These are phyloP conservation scores for Apocrypta bakeri DNA, from an alignment of 1,140 invertebrate genomes.

Conservation along the genomic window DNA sequence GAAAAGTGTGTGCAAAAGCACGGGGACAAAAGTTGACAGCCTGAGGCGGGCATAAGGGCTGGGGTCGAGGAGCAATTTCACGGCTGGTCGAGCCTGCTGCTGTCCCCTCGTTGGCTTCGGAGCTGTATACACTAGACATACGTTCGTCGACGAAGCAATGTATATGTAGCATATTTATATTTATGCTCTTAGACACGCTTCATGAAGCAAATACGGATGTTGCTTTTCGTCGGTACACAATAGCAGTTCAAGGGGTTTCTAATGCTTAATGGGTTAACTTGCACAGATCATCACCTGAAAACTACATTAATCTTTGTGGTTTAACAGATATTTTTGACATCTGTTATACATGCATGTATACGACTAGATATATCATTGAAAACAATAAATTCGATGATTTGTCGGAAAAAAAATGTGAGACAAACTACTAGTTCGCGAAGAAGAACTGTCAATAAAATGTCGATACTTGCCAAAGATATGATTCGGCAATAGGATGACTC, in stretches of 20 bases:
- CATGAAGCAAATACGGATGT: conserved; percentile 29
- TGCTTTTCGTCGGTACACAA: neutral
- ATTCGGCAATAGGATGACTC: conserved; percentile 3
- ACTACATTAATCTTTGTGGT: neutral
- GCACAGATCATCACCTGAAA: neutral
- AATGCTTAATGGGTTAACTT: neutral
- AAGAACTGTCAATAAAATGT: neutral
- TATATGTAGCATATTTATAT: conserved; percentile 60
- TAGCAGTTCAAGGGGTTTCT: neutral
- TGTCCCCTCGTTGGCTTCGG: neutral
- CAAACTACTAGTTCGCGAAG: neutral
- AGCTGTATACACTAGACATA: conserved; percentile 3
- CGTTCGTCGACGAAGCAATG: conserved; percentile 31
- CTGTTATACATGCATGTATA: neutral
- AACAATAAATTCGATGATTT: too few species aligned
- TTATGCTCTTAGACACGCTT: conserved; percentile 61
- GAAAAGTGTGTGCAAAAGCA: neutral
- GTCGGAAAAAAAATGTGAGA: neutral
- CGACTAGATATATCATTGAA: neutral
- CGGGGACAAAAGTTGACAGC: conserved; percentile 35
- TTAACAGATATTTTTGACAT: neutral
- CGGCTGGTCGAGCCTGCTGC: conserved; percentile 53
- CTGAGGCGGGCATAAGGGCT: conserved; percentile 34
- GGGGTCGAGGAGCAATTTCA: conserved; percentile 63
- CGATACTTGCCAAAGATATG: neutral